Conservation (phyloP, 2,888 invertebrate genomes). For the Antheraea assamensis region DNA sequence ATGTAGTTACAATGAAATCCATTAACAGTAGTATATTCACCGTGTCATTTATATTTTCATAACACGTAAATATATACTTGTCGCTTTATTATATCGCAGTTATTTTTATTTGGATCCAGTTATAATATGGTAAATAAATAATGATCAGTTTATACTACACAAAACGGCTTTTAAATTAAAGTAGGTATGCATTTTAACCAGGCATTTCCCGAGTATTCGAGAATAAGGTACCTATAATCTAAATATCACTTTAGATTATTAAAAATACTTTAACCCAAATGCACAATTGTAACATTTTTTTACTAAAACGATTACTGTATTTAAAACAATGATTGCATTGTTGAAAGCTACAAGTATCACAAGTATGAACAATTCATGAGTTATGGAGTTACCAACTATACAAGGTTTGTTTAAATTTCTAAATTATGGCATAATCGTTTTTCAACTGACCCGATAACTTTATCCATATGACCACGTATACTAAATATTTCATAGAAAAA, state of each 20-base stretch:
- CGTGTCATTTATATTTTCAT: not conserved
- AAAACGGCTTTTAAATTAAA: not conserved
- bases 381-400: not conserved
- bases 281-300: not conserved
- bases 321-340: not conserved
- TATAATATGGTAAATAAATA: not conserved
- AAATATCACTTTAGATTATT: not conserved
- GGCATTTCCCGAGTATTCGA: not conserved
- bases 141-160: not conserved
- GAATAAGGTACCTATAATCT: not conserved
- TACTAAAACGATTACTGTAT: not conserved
- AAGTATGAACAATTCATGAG: not conserved
- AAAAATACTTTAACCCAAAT: not conserved
- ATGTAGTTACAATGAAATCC: not conserved
- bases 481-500: not conserved
- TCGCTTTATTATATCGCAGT: not conserved
- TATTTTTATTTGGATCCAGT: not conserved
- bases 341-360: too few species aligned
- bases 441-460: not conserved
- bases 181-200: not conserved
- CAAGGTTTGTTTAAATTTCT: not conserved
- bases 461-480: not conserved
- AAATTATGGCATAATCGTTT: not conserved
- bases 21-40: not conserved
- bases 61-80: too few species aligned